phyloP scores from a whole-genome alignment of 1,140 invertebrate species.

The Drosophila sturtevanti region DNA sequence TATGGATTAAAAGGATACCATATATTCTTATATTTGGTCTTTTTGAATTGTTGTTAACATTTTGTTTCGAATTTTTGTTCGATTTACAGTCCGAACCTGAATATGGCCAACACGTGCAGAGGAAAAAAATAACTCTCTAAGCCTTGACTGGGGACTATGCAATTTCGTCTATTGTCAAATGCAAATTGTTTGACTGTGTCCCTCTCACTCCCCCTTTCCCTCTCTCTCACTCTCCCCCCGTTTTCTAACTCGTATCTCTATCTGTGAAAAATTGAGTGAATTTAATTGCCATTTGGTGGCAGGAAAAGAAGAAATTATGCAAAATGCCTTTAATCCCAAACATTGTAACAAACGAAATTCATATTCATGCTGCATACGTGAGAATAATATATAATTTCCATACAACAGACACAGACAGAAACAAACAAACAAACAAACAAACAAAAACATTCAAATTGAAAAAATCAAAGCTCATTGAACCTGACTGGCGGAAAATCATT shows the following conservation, averaged over 20 bases:
- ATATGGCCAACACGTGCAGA: background rate
- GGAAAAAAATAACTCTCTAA: background rate
- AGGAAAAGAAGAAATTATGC: constrained; percentile 45
- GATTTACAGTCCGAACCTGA: background rate
- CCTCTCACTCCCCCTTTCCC: background rate
- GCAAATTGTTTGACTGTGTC: constrained; percentile 43
- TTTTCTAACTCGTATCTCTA: constrained; percentile 5
- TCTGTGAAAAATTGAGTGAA: constrained; percentile 59
- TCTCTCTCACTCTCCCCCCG: background rate
- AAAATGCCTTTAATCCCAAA: constrained; percentile 38
- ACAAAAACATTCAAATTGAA: background rate
- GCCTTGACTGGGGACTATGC: background rate
- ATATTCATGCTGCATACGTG: constrained; percentile 2
- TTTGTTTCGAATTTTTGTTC: background rate
- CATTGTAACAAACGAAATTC: constrained; percentile 1
- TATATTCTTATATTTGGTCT: too few species aligned
- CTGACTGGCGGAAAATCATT: constrained; percentile 6
- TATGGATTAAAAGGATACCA: too few species aligned
- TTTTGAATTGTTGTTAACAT: too few species aligned
- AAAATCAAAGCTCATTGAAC: constrained; percentile 67
- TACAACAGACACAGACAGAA: background rate
- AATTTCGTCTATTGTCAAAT: constrained; percentile 28
- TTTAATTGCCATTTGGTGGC: constrained; percentile 61
- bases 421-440: background rate
- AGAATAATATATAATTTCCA: constrained; percentile 3